A percentile compares a stretch with the other conserved stretches of the same genome.
Evolutionary conservation across 2,113 vertebrate species (phyloP).

Genomic region (Aythya baeri): DNA sequence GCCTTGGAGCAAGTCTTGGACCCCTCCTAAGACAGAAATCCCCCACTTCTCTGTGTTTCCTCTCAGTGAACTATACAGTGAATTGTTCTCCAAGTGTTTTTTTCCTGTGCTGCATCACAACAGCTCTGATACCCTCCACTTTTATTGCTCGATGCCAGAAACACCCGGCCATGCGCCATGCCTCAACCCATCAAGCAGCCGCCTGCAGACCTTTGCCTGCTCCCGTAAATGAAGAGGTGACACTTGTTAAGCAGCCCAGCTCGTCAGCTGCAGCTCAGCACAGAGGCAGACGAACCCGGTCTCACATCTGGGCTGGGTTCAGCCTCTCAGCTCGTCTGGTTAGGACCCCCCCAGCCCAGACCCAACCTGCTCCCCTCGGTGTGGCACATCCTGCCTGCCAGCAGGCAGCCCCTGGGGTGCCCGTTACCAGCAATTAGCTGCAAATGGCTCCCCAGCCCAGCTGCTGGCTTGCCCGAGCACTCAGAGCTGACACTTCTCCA

Average conservation of each 20-base stretch:
- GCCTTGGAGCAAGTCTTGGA: not conserved
- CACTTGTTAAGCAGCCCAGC: not conserved
- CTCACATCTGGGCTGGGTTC: not conserved
- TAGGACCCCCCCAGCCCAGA: not conserved
- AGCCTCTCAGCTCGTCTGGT: not conserved
- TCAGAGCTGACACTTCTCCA: not conserved
- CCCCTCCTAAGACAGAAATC: not conserved
- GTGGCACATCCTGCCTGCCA: not conserved
- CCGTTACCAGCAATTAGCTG: accelerated
- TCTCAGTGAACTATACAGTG: not conserved
- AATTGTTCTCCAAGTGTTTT: not conserved
- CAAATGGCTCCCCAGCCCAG: not conserved
- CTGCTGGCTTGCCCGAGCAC: not conserved
- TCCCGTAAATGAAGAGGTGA: not conserved
- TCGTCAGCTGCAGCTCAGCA: accelerated
- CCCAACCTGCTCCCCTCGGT: not conserved
- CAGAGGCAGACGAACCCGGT: not conserved
- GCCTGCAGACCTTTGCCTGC: not conserved
- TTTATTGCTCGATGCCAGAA: not conserved
- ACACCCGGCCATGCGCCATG: not conserved
- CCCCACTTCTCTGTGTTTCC: not conserved
- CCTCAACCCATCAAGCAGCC: not conserved
- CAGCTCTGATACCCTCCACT: not conserved
- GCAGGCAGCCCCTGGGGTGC: not conserved
- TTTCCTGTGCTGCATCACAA: not conserved